Base-by-base conservation (phyloP, 1,140 invertebrate species). In the Anastrepha obliqua region DNA sequence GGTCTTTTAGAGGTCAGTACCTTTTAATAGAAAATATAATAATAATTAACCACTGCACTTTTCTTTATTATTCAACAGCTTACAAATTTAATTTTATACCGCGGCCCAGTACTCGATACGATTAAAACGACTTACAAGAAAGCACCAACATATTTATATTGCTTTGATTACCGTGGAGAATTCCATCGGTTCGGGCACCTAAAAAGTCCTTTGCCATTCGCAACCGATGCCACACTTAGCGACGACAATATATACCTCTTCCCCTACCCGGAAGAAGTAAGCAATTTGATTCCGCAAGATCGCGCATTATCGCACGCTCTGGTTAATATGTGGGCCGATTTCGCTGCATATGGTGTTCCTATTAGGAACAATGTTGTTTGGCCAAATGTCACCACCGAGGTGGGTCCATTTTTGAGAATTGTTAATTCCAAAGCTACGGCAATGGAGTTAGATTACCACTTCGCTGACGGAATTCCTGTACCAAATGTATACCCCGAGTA, bases 191-290 rank as follows among this genome's bases (percentile, higher is more conserved):
- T 93, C 62, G 89, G 87, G 0, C 89, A 91, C 60, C 51, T 92
- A 39, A 17, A 64, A 0, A 92, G 87, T 67, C 90, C 90, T 0
- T 70, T 93, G 62, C 92, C 92, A 9, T 93, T 91, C 39, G 91
- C 87, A 1, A 88, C 90, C 59, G 92, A 93, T 70, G 91, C 92
- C 11, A 91, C 91, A 15, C 89, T 93, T 2, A 93, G 92, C 85
- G 92, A 93, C 65, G 92, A 93, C 62, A 91, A 90, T 13, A 91
- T 93, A 11, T 93, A 93, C 58, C 67, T 93, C n/a, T 93, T 93
- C 20, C 92, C 92, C 4, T 93, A 93, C 85, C 92, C 92, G 1
- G 62, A 51, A 55, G 90, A 92, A 47, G 88, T 89, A 11, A 90
- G 90, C 62, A 42, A 44, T 2, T 70, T 93, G 4, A 92, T 92